Evolutionary conservation across 2,797 vertebrate species (phyloP).

Genomic region (Acanthiza pusilla): DNA sequence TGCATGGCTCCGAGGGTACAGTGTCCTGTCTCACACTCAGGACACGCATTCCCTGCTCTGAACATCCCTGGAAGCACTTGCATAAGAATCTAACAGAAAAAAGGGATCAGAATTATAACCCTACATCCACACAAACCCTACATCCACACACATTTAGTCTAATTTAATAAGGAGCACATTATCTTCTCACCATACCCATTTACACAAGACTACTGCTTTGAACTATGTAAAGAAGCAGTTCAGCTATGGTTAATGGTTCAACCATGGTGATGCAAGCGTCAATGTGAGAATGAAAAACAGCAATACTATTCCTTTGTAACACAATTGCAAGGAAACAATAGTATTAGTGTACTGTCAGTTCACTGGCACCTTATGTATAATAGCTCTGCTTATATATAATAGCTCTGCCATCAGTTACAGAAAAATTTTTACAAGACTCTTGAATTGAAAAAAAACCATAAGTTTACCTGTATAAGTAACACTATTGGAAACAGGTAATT

Average conservation of each 20-base stretch:
- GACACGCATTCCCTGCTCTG: background rate
- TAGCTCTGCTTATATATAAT: background rate
- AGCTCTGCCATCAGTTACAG: background rate
- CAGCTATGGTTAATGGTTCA: background rate
- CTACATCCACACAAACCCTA: background rate
- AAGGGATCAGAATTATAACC: background rate
- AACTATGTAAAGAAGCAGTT: background rate
- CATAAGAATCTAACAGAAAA: background rate
- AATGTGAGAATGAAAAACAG: background rate
- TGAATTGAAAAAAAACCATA: background rate
- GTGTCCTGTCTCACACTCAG: background rate
- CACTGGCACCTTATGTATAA: background rate
- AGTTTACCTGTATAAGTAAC: background rate
- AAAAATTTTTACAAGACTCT: background rate
- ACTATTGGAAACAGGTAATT: background rate
- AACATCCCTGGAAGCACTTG: background rate
- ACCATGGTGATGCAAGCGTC: background rate
- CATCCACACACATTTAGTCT: background rate
- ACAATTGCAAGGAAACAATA: background rate
- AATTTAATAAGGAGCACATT: background rate
- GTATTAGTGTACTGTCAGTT: background rate
- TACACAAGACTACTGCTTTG: background rate
- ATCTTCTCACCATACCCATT: background rate
- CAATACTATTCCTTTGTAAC: background rate
- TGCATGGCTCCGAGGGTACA: rapidly evolving